phyloP scores from a whole-genome alignment of 1,140 invertebrate species.

The Danaus plexippus region DNA sequence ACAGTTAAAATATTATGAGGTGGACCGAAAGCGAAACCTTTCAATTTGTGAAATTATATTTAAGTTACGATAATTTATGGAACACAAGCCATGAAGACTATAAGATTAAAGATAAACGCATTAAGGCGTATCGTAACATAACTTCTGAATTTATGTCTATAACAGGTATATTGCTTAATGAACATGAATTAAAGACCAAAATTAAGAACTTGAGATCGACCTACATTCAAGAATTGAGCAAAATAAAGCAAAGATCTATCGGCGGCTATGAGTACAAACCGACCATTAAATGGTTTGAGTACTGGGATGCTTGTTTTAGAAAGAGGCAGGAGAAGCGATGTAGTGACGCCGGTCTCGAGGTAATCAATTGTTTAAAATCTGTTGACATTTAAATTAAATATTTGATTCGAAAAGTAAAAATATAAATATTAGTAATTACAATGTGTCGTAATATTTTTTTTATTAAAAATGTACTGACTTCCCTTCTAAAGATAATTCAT shows the following conservation, averaged over 20 bases:
- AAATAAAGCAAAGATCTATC: slow-evolving; percentile 44
- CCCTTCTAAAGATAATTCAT: too few species aligned
- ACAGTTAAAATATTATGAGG: slow-evolving; percentile 28
- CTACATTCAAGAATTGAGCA: slow-evolving; percentile 57
- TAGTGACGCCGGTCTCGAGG: too few species aligned
- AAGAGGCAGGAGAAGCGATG: background rate
- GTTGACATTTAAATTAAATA: too few species aligned
- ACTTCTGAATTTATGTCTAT: slow-evolving; percentile 39
- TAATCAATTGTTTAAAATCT: background rate
- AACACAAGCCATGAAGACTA: slow-evolving; percentile 48
- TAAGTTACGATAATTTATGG: slow-evolving; percentile 57
- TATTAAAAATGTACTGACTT: too few species aligned
- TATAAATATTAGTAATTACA: too few species aligned
- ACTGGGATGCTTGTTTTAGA: slow-evolving; percentile 39
- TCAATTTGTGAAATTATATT: slow-evolving; percentile 63
- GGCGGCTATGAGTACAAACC: slow-evolving; percentile 39
- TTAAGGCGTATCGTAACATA: slow-evolving; percentile 49
- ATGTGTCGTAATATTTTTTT: too few species aligned
- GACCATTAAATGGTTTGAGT: slow-evolving; percentile 50
- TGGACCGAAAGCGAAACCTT: slow-evolving; percentile 49
- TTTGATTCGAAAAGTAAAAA: too few species aligned
- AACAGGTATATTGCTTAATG: slow-evolving; percentile 41
- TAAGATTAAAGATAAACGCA: slow-evolving; percentile 41
- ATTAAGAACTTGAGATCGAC: slow-evolving; percentile 63
- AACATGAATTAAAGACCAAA: slow-evolving; percentile 54